Evolutionary conservation across 2,797 vertebrate genomes (phyloP).

Genomic region (Dermochelys coriacea): DNA sequence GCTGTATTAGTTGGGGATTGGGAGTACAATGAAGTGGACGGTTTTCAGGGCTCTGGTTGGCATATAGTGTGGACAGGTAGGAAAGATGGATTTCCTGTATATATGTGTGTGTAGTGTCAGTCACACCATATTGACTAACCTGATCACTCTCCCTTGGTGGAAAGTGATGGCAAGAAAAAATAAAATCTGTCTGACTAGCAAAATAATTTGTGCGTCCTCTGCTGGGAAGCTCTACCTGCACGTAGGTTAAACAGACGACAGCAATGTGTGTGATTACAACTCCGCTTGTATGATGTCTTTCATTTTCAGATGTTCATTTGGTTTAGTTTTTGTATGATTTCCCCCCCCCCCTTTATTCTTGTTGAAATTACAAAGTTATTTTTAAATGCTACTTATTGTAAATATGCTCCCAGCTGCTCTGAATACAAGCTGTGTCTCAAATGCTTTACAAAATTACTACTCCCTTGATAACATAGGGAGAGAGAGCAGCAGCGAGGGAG

Average conservation of each 20-base stretch:
- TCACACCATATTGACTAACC: background rate
- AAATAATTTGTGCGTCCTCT: background rate
- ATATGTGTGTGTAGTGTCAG: background rate
- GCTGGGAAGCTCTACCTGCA: fast-evolving
- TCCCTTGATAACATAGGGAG: background rate
- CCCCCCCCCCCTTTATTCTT: background rate
- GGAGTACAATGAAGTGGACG: fast-evolving
- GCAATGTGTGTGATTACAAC: fast-evolving
- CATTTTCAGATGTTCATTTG: background rate
- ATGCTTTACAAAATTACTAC: background rate
- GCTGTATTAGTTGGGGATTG: background rate
- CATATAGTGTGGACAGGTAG: background rate
- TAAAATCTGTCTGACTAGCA: background rate
- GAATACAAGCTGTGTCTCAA: background rate
- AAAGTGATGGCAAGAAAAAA: background rate
- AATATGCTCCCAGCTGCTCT: background rate
- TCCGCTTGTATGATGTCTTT: background rate
- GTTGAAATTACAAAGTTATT: background rate
- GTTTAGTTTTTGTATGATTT: background rate
- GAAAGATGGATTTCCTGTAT: fast-evolving
- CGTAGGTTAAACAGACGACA: fast-evolving
- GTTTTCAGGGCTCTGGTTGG: background rate
- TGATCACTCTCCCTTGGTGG: background rate
- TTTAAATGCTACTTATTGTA: slow-evolving; percentile 45
- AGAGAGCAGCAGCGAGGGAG: background rate